Percentiles rank a stretch among this genome's conserved stretches.
Evolutionary conservation across 1,140 invertebrate species (phyloP).

Genomic region (Hormaphis cornu): DNA sequence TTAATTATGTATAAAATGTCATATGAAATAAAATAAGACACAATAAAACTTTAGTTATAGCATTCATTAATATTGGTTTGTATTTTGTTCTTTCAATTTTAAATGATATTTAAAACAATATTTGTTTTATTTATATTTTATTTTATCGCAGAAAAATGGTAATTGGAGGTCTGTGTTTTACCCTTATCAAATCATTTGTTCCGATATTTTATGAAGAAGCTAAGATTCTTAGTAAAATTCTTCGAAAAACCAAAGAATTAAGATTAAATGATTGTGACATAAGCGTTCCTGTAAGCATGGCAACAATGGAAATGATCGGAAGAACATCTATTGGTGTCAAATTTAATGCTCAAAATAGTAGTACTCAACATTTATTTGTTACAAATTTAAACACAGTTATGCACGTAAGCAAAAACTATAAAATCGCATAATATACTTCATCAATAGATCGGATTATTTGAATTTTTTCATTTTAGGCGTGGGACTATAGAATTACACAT

Average conservation of each 20-base stretch:
- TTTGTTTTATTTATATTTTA: neutral
- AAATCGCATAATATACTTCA: neutral
- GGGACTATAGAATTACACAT: constrained; percentile 14
- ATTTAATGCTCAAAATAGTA: constrained; percentile 6
- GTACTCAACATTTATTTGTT: neutral
- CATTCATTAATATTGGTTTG: no score
- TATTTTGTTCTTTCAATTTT: no score
- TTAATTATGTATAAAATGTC: no score
- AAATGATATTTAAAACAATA: no score
- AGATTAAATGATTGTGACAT: neutral
- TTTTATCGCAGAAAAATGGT: constrained; percentile 30
- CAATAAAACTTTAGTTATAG: no score
- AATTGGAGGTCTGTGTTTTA: neutral
- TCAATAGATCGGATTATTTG: no score
- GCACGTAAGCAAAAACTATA: neutral
- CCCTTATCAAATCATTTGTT: constrained; percentile 14
- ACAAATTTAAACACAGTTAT: constrained; percentile 12
- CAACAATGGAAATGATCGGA: constrained; percentile 27
- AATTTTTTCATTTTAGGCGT: neutral
- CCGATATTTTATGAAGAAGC: constrained; percentile 25
- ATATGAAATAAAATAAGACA: no score
- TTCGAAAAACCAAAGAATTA: neutral
- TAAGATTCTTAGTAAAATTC: neutral
- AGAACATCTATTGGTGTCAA: constrained; percentile 6
- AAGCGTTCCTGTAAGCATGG: constrained; percentile 6